Conservation (phyloP, 2,888 invertebrate species). For the Unio pictorum region DNA sequence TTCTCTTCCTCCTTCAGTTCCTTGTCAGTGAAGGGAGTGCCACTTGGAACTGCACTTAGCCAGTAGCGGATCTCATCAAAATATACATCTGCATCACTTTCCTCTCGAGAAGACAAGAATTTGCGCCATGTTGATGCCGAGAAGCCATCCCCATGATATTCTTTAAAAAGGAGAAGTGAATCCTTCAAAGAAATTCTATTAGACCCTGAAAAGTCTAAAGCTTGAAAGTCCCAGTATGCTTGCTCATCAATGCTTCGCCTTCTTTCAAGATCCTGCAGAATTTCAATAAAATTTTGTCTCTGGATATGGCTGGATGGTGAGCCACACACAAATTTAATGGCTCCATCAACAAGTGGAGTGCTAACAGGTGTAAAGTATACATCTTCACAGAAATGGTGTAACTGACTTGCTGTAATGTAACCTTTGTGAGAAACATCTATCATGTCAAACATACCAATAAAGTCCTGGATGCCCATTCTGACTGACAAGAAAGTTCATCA, state of each 20-base stretch:
- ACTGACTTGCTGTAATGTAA: constrained; percentile 47
- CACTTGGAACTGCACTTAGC: constrained; percentile 53
- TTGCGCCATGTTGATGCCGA: constrained; percentile 58
- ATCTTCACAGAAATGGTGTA: constrained; percentile 49
- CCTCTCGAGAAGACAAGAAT: constrained; percentile 51
- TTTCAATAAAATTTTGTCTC: constrained; percentile 47
- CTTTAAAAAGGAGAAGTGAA: constrained; percentile 59
- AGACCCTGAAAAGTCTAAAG: constrained; percentile 40
- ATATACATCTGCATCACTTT: constrained; percentile 48
- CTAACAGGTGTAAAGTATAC: constrained; percentile 44
- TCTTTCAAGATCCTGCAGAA: constrained; percentile 59
- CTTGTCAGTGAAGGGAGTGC: constrained; percentile 37
- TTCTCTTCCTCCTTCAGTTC: constrained; percentile 49
- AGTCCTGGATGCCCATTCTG: constrained; percentile 53
- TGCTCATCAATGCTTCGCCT: constrained; percentile 55
- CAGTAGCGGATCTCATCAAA: constrained; percentile 63
- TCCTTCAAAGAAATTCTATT: constrained; percentile 54
- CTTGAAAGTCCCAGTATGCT: constrained; percentile 65
- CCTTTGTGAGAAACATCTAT: constrained; percentile 55
- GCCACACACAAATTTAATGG: constrained; percentile 51
- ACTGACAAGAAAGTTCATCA: too few species aligned
- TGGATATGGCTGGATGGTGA: constrained; percentile 27
- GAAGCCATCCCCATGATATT: constrained; percentile 63
- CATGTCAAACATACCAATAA: constrained; percentile 51
- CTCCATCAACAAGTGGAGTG: constrained; percentile 48